Base-by-base conservation (phyloP, 2,113 vertebrate species). In the Dermatemys mawii region DNA sequence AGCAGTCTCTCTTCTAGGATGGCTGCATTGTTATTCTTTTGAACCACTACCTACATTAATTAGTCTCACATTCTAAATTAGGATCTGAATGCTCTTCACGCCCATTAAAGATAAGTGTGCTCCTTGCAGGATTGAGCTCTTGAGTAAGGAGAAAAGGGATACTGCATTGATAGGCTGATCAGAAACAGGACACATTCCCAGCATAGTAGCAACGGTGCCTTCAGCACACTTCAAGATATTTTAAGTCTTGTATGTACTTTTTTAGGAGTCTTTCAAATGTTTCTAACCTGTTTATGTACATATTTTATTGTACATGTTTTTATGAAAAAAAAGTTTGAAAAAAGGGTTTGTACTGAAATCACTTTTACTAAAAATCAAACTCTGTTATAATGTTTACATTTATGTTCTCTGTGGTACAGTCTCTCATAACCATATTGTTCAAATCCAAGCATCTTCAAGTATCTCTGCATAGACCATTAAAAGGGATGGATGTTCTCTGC, bases 231-330 rank as follows among this genome's bases (percentile, higher is more conserved):
- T 46, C 94, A 95, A 95, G 92, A 54, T 78, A 51, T 26, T 93
- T 80, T 82, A 83, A 90, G 57, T 92, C 94, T 93, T 41, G 0
- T 89, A 88, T 84, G 53, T 92, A 84, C 89, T 96, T 96, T 95
- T 94, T 90, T 93, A 96, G 96, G 87, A 91, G 83, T 93, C 91
- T 96, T 96, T 96, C 93, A 81, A 48, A 85, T 22, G 60, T 95
- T 97, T 96, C 95, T 96, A 94, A 97, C 97, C 94, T 96, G 92
- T 96, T 81, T 87, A 24, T 86, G 95, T 96, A 93, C 90, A 90
- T 96, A 89, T 96, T 97, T 97, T 97, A 90, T 78, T 90, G 90
- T 94, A 41, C 90, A 84, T 96, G 88, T 94, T 97, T 93, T 96
- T 95, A 93, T 84, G 97, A 94, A 93, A 95, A 79, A 76, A 63